Conservation (phyloP, 2,888 invertebrate genomes). For the Lasioglossum malachurum region DNA sequence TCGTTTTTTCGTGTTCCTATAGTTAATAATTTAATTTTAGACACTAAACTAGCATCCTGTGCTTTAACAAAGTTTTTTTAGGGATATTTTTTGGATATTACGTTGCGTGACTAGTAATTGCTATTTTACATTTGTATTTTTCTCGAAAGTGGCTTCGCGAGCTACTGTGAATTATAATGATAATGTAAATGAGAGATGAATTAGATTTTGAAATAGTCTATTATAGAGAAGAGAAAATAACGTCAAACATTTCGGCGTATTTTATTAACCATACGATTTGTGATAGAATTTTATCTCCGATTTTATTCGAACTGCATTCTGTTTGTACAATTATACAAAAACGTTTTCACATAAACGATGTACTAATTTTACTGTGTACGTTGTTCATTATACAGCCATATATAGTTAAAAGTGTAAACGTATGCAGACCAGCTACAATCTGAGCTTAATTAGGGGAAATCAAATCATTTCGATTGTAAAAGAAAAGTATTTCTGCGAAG, state of each 20-base stretch:
- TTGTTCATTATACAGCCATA: background rate
- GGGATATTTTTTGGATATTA: conserved; percentile 17
- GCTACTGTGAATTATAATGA: conserved; percentile 14
- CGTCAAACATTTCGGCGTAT: background rate
- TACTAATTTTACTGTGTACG: conserved; percentile 1
- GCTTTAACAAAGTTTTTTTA: conserved; percentile 31
- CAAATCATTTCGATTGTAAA: conserved; percentile 16
- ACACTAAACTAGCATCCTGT: background rate
- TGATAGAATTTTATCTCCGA: conserved; percentile 8
- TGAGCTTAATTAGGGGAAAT: conserved; percentile 1
- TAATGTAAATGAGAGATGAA: background rate
- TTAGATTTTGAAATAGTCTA: conserved; percentile 12
- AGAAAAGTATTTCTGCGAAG: background rate
- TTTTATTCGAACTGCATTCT: conserved; percentile 18
- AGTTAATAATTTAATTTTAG: conserved; percentile 48
- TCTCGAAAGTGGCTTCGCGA: conserved; percentile 11
- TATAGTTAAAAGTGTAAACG: background rate
- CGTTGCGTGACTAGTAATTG: conserved; percentile 17
- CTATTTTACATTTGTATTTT: conserved; percentile 33
- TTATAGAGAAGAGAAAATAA: conserved; percentile 5
- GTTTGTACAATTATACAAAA: conserved; percentile 19
- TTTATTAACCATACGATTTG: background rate
- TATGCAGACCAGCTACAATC: conserved; percentile 11
- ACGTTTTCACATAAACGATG: conserved; percentile 18
- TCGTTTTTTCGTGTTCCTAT: conserved; percentile 60